A percentile compares a stretch with the other conserved stretches of the same genome.
Conservation (phyloP, 2,797 vertebrate species). For the Enteromius treurensis region DNA sequence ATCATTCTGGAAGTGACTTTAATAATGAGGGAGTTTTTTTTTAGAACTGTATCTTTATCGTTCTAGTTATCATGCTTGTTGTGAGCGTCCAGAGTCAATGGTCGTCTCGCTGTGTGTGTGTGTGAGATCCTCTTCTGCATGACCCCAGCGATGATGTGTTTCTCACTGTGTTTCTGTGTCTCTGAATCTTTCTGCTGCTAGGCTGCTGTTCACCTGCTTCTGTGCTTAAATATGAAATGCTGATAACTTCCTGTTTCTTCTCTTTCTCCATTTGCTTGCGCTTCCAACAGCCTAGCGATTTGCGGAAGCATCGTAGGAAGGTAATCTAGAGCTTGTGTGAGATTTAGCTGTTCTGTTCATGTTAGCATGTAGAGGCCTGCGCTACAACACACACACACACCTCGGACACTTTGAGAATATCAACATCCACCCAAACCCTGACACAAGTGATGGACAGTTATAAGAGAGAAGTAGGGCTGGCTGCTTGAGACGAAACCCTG, state of each 20-base stretch:
- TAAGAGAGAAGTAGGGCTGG: no score
- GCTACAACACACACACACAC: neutral
- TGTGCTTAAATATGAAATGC: slow-evolving; percentile 8
- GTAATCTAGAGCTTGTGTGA: slow-evolving; percentile 78
- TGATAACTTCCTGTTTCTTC: slow-evolving; percentile 53
- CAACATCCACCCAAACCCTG: no score
- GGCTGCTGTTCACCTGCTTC: neutral
- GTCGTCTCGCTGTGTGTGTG: slow-evolving; percentile 1
- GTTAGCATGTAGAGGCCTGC: neutral
- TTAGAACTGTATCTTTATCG: no score
- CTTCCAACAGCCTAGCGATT: slow-evolving; percentile 97
- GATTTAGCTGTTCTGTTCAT: neutral
- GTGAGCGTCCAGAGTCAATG: no score
- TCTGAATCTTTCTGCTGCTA: slow-evolving; percentile 13
- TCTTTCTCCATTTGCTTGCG: slow-evolving; percentile 76
- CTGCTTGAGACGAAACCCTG: no score
- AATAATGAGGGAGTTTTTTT: no score
- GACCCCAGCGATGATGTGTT: neutral
- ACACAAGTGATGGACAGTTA: no score
- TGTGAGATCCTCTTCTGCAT: neutral
- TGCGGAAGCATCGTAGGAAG: slow-evolving; percentile 99
- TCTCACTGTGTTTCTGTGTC: neutral
- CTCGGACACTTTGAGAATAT: no score
- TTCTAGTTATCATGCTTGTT: no score
- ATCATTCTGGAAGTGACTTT: no score